A percentile compares a stretch with the other conserved stretches of the same genome.
Evolutionary conservation across 1,140 invertebrate species (phyloP).

Genomic region (Hylaeus anthracinus): DNA sequence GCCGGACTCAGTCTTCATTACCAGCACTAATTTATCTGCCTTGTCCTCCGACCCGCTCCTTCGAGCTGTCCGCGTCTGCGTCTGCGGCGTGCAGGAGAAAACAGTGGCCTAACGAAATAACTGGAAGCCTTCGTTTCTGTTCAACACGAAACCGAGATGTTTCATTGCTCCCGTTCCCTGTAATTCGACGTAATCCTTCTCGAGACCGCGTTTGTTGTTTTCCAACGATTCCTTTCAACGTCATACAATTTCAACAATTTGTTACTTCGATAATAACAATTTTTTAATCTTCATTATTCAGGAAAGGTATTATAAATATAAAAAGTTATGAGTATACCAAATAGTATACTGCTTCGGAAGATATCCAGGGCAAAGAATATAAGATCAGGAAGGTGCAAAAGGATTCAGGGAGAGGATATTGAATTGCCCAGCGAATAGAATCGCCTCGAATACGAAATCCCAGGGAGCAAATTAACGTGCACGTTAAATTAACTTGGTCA

Average conservation of each 20-base stretch:
- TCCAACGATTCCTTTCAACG: background rate
- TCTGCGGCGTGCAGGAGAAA: slow-evolving; percentile 40
- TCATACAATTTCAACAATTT: background rate
- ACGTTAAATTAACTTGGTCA: slow-evolving; percentile 52
- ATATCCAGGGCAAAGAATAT: background rate
- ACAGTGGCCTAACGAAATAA: slow-evolving; percentile 54
- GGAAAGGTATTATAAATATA: too few relatives aligned
- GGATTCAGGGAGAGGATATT: background rate
- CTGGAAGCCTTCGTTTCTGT: slow-evolving; percentile 42
- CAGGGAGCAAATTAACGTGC: slow-evolving; percentile 56
- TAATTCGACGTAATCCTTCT: slow-evolving; percentile 31
- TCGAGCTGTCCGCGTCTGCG: slow-evolving; percentile 4
- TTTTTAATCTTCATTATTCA: too few relatives aligned
- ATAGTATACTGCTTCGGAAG: background rate
- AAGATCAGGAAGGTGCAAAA: background rate
- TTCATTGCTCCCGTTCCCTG: slow-evolving; percentile 18
- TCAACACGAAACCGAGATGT: slow-evolving; percentile 34
- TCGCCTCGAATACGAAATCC: slow-evolving; percentile 38
- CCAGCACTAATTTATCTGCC: slow-evolving; percentile 75
- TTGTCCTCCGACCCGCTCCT: slow-evolving; percentile 69
- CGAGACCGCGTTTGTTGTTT: slow-evolving; percentile 22
- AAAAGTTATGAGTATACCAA: too few relatives aligned
- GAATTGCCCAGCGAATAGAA: background rate
- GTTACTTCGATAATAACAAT: background rate
- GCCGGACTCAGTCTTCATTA: slow-evolving; percentile 77